Conservation (phyloP, 2,888 invertebrate genomes). For the Seladonia tumulorum region DNA sequence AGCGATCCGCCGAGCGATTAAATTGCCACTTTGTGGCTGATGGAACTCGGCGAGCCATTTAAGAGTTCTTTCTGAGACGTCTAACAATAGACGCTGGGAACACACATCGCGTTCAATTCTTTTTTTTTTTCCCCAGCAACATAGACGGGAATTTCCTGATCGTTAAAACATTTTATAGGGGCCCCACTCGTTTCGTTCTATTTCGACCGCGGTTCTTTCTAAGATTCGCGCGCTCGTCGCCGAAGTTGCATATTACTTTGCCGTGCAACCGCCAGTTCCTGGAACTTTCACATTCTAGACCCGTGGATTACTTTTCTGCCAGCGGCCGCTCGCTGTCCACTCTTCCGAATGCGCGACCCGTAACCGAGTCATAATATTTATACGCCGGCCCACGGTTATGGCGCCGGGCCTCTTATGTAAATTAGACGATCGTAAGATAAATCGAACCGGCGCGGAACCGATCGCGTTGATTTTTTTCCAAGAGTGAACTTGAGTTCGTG, state of each 20-base stretch:
- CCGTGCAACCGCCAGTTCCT: constrained; percentile 4
- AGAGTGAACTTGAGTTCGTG: neutral
- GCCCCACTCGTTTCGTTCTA: neutral
- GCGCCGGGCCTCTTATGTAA: neutral
- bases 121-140: neutral
- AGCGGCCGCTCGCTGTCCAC: neutral
- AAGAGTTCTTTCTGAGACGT: neutral
- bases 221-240: neutral
- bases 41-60: neutral
- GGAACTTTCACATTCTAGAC: constrained; percentile 15
- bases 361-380: neutral
- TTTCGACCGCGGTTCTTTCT: neutral
- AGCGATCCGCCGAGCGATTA: neutral
- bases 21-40: constrained; percentile 7
- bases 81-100: constrained; percentile 1
- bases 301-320: neutral
- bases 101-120: neutral
- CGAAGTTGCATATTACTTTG: neutral
- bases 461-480: neutral
- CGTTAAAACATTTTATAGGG: neutral
- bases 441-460: neutral
- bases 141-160: neutral
- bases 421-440: constrained; percentile 23
- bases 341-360: neutral
- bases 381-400: neutral